phyloP scores from a whole-genome alignment of 2,797 vertebrate species.

The Melopsittacus undulatus region DNA sequence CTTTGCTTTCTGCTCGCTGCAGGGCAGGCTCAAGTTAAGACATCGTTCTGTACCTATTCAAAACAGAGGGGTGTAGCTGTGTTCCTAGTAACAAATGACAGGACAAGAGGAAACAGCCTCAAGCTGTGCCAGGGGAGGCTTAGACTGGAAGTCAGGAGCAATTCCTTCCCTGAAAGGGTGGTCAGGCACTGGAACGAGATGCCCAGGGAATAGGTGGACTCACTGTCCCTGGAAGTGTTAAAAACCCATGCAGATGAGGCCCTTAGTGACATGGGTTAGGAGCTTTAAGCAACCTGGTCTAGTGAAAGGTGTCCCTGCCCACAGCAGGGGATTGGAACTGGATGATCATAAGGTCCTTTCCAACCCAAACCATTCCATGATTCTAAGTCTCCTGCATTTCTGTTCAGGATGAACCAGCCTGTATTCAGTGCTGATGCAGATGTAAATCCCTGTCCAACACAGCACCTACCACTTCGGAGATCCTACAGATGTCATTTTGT shows the following conservation, averaged over 20 bases:
- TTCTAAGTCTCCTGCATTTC: neutral
- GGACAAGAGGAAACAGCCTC: neutral
- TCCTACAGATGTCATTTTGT: neutral
- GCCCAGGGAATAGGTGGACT: neutral
- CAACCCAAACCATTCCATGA: neutral
- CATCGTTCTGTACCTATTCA: neutral
- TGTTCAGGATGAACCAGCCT: neutral
- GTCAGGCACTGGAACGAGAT: neutral
- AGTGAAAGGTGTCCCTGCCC: neutral
- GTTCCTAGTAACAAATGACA: neutral
- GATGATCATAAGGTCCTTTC: neutral
- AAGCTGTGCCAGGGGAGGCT: neutral
- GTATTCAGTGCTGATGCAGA: neutral
- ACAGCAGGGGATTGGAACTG: neutral
- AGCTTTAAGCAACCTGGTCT: neutral
- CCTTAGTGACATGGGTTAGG: neutral
- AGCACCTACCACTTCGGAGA: neutral
- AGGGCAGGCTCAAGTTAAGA: neutral
- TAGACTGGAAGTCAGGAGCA: neutral
- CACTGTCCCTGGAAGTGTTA: neutral
- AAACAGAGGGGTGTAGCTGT: fast-evolving
- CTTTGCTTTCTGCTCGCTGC: fast-evolving
- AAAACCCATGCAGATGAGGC: neutral
- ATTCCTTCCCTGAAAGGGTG: neutral
- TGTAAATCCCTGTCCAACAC: fast-evolving